phyloP scores from a whole-genome alignment of 1,140 invertebrate species.

The Lutraria rhynchaena region DNA sequence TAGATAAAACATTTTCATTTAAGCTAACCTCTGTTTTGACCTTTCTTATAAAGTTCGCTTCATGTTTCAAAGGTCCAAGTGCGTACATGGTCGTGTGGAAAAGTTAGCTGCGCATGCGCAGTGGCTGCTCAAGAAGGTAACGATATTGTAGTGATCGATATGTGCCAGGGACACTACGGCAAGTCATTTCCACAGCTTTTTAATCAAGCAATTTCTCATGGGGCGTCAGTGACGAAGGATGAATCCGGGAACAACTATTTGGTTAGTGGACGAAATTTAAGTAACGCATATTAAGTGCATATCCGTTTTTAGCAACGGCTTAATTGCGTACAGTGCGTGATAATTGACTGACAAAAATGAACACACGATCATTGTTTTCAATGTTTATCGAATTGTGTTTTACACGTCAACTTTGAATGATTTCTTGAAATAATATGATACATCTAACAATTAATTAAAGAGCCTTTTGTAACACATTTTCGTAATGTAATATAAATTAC shows the following conservation, averaged over 20 bases:
- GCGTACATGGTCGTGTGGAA: conserved; percentile 13
- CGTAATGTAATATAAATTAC: not conserved
- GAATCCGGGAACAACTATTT: not conserved
- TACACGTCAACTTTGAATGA: no score
- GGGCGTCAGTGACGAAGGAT: conserved; percentile 15
- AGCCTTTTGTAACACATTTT: no score
- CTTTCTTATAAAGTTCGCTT: not conserved
- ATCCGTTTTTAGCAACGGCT: no score
- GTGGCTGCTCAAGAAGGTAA: conserved; percentile 39
- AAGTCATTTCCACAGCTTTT: conserved; percentile 25
- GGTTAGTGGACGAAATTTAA: no score
- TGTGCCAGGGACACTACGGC: conserved; percentile 41
- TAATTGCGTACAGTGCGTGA: no score
- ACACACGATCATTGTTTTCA: no score
- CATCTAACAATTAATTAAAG: no score
- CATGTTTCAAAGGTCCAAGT: conserved; percentile 4
- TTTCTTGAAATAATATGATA: no score
- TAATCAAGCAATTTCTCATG: conserved; percentile 18
- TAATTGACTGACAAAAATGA: no score
- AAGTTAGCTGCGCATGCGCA: not conserved
- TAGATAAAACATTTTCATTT: not conserved
- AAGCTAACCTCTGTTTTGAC: not conserved
- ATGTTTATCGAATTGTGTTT: no score
- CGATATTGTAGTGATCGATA: conserved; percentile 35
- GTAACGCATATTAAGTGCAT: no score